These are phyloP conservation scores for Anolis apletophallus DNA, from an alignment of 2,797 vertebrate genomes.

Conservation along the genomic window DNA sequence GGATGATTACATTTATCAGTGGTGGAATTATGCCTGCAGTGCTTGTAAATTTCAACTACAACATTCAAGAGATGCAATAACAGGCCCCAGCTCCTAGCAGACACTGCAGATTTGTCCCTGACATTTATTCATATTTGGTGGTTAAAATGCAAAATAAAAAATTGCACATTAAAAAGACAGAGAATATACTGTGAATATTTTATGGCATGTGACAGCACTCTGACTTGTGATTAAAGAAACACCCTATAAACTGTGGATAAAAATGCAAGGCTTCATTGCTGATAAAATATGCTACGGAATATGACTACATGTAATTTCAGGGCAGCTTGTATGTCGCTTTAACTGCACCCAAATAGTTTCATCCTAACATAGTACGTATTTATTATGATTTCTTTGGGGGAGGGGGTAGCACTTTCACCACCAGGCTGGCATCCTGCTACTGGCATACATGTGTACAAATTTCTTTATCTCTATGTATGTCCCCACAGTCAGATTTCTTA, in stretches of 20 bases:
- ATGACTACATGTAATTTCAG: conserved; percentile 43
- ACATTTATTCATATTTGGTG: conserved; percentile 30
- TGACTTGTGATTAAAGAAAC: conserved; percentile 34
- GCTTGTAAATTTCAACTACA: conserved; percentile 24
- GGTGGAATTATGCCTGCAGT: background rate
- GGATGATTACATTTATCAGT: background rate
- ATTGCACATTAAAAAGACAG: conserved; percentile 36
- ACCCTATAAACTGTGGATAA: conserved; percentile 33
- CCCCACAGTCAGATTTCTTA: background rate
- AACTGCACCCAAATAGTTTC: background rate
- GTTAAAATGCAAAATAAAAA: conserved; percentile 48
- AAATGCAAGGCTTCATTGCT: conserved; percentile 20
- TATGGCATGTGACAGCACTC: conserved; percentile 31
- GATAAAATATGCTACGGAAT: conserved; percentile 40
- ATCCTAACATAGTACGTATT: conserved; percentile 48
- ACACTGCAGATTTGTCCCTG: conserved; percentile 24
- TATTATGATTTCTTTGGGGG: conserved; percentile 28
- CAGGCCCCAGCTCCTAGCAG: conserved; percentile 24
- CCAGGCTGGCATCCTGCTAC: too few species aligned
- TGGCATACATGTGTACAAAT: too few species aligned
- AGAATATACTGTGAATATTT: conserved; percentile 38
- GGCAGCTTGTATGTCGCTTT: conserved; percentile 19
- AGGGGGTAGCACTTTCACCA: too few species aligned
- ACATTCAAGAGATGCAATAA: conserved; percentile 39
- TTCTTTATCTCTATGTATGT: background rate